Base-by-base conservation (phyloP, 2,113 vertebrate genomes). In the Lycaon pictus region DNA sequence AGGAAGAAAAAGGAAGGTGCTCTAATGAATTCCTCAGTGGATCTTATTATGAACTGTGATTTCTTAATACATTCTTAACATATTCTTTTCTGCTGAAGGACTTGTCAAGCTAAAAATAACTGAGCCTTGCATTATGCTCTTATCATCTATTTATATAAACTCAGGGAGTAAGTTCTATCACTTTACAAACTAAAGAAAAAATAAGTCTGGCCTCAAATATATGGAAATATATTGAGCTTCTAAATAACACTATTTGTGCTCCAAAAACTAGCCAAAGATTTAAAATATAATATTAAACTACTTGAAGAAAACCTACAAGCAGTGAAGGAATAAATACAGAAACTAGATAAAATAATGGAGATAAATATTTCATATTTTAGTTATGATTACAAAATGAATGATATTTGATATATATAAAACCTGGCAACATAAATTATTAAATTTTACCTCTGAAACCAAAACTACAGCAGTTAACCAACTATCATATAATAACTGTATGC, bases 101-200 rank as follows among this genome's bases (percentile, higher is more conserved):
- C 81, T 98, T 98, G 79, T 97, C 98, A 98, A 97, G 97, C 97
- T 98, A 98, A 98, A 98, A 98, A 98, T 98, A 98, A 97, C 97
- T 93, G 85, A 98, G 97, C 76, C 94, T 97, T 93, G 79, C 76
- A 79, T 98, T 98, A 96, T 97, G 86, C 92, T 93, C 93, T 97
- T 97, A 97, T 98, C 84, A 90, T 98, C 97, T 98, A 98, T 98
- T 98, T 97, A 98, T 97, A 97, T 56, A 67, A 25, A 97, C 94
- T 96, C 94, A 92, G 71, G 25, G 90, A 97, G 97, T 97, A 96
- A 0, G 12, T 86, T 98, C 92, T 97, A 97, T 98, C 97, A 96
- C 87, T 97, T 97, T 97, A 97, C 82, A 98, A 98, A 96, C 88
- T 97, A 85, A 98, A 96, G 89, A 82, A 97, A 96, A 97, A 97